Percentiles rank a stretch among this genome's conserved stretches.
Conservation (phyloP, 2,888 invertebrate genomes). For the Nematopogon swammerdamellus region DNA sequence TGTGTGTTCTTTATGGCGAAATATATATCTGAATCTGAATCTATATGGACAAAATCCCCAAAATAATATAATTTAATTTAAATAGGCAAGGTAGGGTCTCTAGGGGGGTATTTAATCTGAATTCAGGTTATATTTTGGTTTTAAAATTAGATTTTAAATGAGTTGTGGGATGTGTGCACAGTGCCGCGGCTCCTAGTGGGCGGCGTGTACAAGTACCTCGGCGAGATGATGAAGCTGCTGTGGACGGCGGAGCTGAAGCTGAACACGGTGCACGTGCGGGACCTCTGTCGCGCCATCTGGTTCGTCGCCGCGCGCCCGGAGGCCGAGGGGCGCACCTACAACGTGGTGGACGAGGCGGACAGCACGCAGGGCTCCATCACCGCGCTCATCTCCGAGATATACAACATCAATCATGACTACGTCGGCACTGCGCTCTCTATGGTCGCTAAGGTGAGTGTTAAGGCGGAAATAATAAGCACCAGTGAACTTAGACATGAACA, state of each 20-base stretch:
- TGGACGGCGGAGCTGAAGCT: conserved; percentile 83
- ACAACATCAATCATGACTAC: conserved; percentile 83
- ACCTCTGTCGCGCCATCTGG: conserved; percentile 83
- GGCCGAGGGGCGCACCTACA: conserved; percentile 64
- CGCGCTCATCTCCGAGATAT: conserved; percentile 75
- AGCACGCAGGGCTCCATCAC: conserved; percentile 85
- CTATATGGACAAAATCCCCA: no score
- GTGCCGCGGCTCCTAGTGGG: conserved; percentile 84
- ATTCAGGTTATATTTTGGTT: no score
- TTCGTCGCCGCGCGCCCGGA: conserved; percentile 56
- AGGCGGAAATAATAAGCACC: neutral
- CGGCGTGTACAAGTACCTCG: conserved; percentile 82
- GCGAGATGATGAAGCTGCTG: conserved; percentile 87
- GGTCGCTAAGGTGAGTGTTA: conserved; percentile 72
- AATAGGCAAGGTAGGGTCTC: no score
- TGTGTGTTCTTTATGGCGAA: no score
- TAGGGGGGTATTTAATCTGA: no score
- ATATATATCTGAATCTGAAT: no score
- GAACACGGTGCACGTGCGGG: conserved; percentile 85
- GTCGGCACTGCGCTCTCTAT: conserved; percentile 80
- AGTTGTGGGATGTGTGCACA: conserved; percentile 21
- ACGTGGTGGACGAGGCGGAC: conserved; percentile 79
- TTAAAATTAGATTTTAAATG: no score
- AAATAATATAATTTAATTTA: no score
- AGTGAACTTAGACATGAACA: no score